Conservation (phyloP, 2,797 vertebrate genomes). For the Alosa sapidissima region DNA sequence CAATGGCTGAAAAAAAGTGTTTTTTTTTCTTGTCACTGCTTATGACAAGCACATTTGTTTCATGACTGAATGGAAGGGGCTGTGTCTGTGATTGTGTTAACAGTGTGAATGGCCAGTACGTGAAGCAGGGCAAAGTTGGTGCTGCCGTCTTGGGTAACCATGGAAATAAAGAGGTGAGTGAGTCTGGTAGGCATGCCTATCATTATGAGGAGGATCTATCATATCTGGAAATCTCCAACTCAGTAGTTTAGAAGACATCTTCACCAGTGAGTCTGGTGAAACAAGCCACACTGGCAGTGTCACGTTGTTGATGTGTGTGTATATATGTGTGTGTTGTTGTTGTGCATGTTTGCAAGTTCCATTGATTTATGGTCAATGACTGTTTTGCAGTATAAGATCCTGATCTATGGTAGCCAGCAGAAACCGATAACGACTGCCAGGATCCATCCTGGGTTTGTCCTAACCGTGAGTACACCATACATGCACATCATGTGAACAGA, state of each 20-base stretch:
- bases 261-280: neutral
- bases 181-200: neutral
- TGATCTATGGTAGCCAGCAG: slow-evolving; percentile 82
- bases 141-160: slow-evolving; percentile 82
- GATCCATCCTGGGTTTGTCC: slow-evolving; percentile 75
- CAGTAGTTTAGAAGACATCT: neutral
- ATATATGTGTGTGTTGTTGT: neutral
- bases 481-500: neutral
- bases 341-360: neutral
- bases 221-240: neutral
- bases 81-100: slow-evolving; percentile 29
- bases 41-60: neutral
- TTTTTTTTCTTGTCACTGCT: no score
- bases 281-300: neutral
- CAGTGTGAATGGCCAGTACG: slow-evolving; percentile 79
- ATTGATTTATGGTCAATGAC: neutral
- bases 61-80: neutral
- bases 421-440: slow-evolving; percentile 74
- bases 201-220: neutral
- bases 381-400: slow-evolving; percentile 78
- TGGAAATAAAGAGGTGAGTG: slow-evolving; percentile 76
- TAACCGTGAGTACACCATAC: slow-evolving; percentile 71
- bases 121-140: slow-evolving; percentile 84
- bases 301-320: neutral
- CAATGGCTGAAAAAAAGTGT: no score